Evolutionary conservation across 2,113 vertebrate species (phyloP), one percentile per base, ranked within the genome.

Genomic region (Nerophis ophidion): DNA sequence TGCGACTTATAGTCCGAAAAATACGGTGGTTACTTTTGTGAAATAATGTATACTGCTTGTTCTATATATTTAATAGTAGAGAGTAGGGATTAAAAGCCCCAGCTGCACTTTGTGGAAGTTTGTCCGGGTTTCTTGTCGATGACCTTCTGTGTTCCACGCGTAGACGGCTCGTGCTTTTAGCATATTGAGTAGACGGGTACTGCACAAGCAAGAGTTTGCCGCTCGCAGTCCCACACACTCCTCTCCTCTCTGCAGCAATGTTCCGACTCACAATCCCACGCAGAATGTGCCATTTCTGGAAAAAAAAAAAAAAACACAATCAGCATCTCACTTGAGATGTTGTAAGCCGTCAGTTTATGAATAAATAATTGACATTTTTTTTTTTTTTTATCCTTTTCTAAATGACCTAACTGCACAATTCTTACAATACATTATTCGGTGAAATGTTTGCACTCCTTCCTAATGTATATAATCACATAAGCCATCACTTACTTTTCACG

Each of bases 261-360:
- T 66, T 82, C 53, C 65, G 52, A 63, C 71, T 79, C 74, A 50
- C 61, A 51, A 76, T 77, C 84, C 86, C 86, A 87, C 82, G 75
- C 84, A 84, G 62, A 61, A 64, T 50, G 66, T 65, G 70, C 84
- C 86, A 85, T 86, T 86, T 88, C 83, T 76, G 67, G n/a, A n/a
- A n/a, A n/a, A n/a, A n/a, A n/a, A n/a, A n/a, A n/a, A 81, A 82
- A 26, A 26, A 26, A 26, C 26, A 26, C 80, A 81, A 72, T 81
- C 75, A 70, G 64, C 68, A 71, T 74, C 75, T 76, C 64, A 53
- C 60, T 60, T 66, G 50, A 61, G 50, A 70, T 63, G 53, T 69
- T 68, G 57, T 63, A 68, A 76, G 72, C 60, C 53, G 14, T 19
- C 26, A 8, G 36, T 42, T 67, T 53, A 53, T n/a, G 8, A 49